Evolutionary conservation across 2,888 invertebrate genomes (phyloP).

Genomic region (Caenorhabditis afra): DNA sequence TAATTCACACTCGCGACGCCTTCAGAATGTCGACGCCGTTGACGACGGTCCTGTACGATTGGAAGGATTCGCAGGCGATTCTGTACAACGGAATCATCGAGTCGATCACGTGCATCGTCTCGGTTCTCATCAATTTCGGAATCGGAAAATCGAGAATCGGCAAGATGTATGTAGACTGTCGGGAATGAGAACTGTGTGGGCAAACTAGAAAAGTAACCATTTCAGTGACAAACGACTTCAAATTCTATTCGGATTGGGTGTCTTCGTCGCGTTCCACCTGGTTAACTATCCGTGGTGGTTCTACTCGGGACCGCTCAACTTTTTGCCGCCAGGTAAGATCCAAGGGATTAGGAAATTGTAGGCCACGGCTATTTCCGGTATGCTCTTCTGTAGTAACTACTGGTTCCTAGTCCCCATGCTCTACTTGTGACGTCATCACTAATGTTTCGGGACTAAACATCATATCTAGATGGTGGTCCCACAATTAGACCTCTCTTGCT

Average conservation of each 20-base stretch:
- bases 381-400: too few species aligned
- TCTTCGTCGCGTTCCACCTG: slow-evolving; percentile 65
- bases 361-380: too few species aligned
- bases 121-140: slow-evolving; percentile 61
- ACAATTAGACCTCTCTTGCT: too few species aligned
- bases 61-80: slow-evolving; percentile 67
- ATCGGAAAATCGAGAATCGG: slow-evolving; percentile 66
- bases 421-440: too few species aligned
- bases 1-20: background rate
- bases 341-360: too few species aligned
- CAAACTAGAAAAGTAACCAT: background rate
- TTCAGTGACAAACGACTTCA: slow-evolving; percentile 61
- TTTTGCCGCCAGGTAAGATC: slow-evolving; percentile 49
- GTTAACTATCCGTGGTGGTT: slow-evolving; percentile 68
- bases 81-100: slow-evolving; percentile 68
- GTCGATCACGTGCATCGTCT: slow-evolving; percentile 63
- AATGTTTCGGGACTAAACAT: too few species aligned
- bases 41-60: slow-evolving; percentile 65
- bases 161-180: slow-evolving; percentile 53
- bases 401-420: too few species aligned
- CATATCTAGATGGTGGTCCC: too few species aligned
- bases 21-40: slow-evolving; percentile 68
- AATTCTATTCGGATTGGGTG: slow-evolving; percentile 61
- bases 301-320: slow-evolving; percentile 65
- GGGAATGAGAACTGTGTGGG: background rate